Evolutionary conservation across 1,140 invertebrate genomes (phyloP).

Genomic region (Drepana arcuata): DNA sequence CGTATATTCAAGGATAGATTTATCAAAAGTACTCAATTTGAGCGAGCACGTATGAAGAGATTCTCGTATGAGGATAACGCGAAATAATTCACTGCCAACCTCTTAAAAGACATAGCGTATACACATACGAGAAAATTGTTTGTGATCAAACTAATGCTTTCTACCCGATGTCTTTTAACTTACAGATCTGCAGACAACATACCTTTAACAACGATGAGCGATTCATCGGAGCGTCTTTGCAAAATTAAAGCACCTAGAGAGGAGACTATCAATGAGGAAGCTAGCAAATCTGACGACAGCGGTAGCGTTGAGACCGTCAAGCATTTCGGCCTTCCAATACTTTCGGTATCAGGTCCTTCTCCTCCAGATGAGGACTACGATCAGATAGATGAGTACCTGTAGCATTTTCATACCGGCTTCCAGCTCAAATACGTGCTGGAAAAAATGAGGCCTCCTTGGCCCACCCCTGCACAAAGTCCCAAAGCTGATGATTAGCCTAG

Average conservation of each 20-base stretch:
- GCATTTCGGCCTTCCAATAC: constrained; percentile 80
- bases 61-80: no score
- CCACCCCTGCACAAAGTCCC: constrained; percentile 48
- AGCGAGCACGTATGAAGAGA: no score
- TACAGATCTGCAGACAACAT: constrained; percentile 73
- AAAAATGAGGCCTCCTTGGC: constrained; percentile 57
- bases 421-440: constrained; percentile 64
- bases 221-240: constrained; percentile 68
- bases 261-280: constrained; percentile 57
- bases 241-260: constrained; percentile 50
- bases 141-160: no score
- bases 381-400: constrained; percentile 71
- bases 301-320: constrained; percentile 73
- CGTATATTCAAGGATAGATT: no score
- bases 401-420: constrained; percentile 66
- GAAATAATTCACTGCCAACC: no score
- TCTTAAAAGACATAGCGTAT: background rate
- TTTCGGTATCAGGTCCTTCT: constrained; percentile 84
- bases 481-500: constrained; percentile 19
- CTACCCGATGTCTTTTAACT: constrained; percentile 2
- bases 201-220: constrained; percentile 68
- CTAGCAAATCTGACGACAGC: constrained; percentile 64
- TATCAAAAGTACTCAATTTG: no score
- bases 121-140: background rate
- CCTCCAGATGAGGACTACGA: constrained; percentile 79